Percentiles rank a stretch among this genome's conserved stretches.
phyloP scores from a whole-genome alignment of 2,113 vertebrate genomes.

The Suricata suricatta region DNA sequence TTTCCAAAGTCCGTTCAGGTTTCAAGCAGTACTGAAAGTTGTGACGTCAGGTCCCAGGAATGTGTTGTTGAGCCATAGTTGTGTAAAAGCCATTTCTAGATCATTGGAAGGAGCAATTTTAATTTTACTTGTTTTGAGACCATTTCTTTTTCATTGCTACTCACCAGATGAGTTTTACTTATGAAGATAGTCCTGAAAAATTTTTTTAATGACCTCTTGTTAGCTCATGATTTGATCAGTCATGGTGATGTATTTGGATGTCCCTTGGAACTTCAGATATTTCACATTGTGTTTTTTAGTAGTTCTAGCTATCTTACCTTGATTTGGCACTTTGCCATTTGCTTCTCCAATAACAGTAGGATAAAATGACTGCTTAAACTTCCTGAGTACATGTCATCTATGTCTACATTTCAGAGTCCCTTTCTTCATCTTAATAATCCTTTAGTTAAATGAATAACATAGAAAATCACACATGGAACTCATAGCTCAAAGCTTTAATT shows the following conservation, averaged over 20 bases:
- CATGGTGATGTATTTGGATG: slow-evolving; percentile 1
- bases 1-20: neutral
- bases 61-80: neutral
- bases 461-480: neutral
- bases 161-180: slow-evolving; percentile 23
- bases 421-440: slow-evolving; percentile 5
- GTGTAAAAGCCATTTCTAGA: neutral
- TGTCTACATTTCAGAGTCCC: neutral
- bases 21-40: neutral
- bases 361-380: neutral
- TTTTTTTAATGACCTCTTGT: neutral
- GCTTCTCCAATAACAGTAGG: neutral
- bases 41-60: neutral
- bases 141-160: neutral
- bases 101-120: neutral
- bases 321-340: neutral
- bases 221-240: neutral
- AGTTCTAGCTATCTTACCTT: neutral
- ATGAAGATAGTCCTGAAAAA: neutral
- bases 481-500: neutral
- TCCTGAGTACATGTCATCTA: neutral
- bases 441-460: neutral
- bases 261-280: neutral
- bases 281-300: neutral
- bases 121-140: slow-evolving; percentile 24